Evolutionary conservation across 2,113 vertebrate genomes (phyloP).

Genomic region (Orycteropus afer): DNA sequence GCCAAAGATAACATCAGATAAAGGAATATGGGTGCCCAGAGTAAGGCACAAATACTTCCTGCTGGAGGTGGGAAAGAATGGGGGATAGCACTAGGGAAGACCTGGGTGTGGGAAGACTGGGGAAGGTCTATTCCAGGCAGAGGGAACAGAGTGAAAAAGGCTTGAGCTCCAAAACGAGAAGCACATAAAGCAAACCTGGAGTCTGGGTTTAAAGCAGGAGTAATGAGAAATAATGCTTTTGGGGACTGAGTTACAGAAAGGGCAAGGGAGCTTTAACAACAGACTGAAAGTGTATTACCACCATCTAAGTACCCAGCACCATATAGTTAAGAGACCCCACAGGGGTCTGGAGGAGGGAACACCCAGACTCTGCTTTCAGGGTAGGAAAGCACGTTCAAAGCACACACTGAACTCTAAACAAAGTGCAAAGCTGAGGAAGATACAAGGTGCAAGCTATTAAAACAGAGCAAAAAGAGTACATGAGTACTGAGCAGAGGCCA

Average conservation of each 20-base stretch:
- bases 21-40: background rate
- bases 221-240: background rate
- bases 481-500: background rate
- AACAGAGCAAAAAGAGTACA: background rate
- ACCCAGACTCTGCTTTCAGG: background rate
- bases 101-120: background rate
- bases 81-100: too few relatives aligned
- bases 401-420: background rate
- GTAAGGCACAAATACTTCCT: background rate
- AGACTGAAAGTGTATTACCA: background rate
- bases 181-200: background rate
- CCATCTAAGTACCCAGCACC: fast-evolving
- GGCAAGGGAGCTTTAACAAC: too few relatives aligned
- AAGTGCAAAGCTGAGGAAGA: background rate
- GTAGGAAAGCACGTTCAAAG: background rate
- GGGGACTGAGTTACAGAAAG: background rate
- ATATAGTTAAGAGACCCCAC: background rate
- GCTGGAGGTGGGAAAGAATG: too few relatives aligned
- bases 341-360: background rate
- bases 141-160: background rate
- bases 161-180: background rate
- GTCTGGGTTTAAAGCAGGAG: background rate
- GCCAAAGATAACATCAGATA: background rate
- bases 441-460: background rate
- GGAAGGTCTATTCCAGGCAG: background rate